Percentiles rank a stretch among this genome's conserved stretches.
Conservation (phyloP, 2,888 invertebrate genomes). For the Acleris sparsana region DNA sequence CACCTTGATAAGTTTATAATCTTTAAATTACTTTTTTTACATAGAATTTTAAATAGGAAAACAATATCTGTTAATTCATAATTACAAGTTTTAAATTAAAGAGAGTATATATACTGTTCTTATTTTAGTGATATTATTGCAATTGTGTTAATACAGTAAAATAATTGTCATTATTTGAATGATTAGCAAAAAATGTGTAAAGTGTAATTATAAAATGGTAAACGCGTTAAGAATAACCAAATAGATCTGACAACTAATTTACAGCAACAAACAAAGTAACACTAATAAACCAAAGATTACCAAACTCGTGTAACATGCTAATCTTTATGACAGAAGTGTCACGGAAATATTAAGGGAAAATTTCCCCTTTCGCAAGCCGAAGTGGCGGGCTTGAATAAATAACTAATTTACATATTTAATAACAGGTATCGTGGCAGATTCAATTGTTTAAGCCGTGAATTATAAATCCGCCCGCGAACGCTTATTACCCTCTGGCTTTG, state of each 20-base stretch:
- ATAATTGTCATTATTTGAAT: no score
- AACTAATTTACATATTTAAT: conserved; percentile 45
- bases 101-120: no score
- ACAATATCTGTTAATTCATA: no score
- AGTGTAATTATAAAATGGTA: neutral
- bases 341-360: conserved; percentile 37
- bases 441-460: conserved; percentile 42
- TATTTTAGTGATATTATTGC: no score
- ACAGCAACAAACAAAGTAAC: conserved; percentile 16
- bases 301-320: conserved; percentile 34
- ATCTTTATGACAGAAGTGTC: conserved; percentile 38
- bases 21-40: no score
- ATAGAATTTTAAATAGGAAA: no score
- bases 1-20: no score
- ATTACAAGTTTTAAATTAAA: no score
- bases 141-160: no score
- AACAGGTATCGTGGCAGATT: conserved; percentile 42
- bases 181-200: neutral
- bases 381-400: conserved; percentile 41
- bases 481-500: conserved; percentile 39
- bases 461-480: conserved; percentile 39
- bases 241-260: neutral
- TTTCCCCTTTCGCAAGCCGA: conserved; percentile 33
- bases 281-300: conserved; percentile 35
- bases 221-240: neutral